Evolutionary conservation across 30 jellyfish, hydroid and myxozoan species (phyloP).

Genomic region (Aurelia sp.): DNA sequence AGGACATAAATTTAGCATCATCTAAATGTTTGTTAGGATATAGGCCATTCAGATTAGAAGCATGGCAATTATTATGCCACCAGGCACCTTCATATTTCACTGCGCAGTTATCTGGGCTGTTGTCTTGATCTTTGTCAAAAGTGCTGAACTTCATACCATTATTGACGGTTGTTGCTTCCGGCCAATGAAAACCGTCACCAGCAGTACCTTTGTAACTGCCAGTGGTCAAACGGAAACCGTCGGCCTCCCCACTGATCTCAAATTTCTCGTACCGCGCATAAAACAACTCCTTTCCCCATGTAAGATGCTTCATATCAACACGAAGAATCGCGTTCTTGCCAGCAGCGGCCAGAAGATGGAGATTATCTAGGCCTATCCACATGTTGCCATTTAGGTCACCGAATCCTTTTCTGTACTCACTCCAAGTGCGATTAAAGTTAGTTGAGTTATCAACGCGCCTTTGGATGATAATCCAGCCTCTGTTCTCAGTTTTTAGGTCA

Average conservation of each 20-base stretch:
- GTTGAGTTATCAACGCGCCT: conserved; percentile 41
- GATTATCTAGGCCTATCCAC: conserved; percentile 46
- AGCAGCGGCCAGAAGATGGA: conserved; percentile 16
- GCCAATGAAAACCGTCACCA: conserved; percentile 5
- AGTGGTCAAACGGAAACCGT: conserved; percentile 8
- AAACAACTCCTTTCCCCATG: not conserved
- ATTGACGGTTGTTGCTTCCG: not conserved
- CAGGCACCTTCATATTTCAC: conserved; percentile 17
- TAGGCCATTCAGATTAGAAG: conserved; percentile 32
- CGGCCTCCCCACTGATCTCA: conserved; percentile 20
- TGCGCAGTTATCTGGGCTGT: conserved; percentile 14
- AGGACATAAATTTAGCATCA: no score
- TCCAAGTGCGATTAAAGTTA: conserved; percentile 32
- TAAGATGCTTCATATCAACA: conserved; percentile 19
- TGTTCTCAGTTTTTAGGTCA: conserved; percentile 54
- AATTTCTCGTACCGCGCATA: conserved; percentile 31
- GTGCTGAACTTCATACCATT: conserved; percentile 29
- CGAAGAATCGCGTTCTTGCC: not conserved
- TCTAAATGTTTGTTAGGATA: not conserved
- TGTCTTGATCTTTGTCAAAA: conserved; percentile 33
- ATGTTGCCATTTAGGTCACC: conserved; percentile 45
- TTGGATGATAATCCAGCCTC: conserved; percentile 19
- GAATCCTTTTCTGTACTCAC: conserved; percentile 13
- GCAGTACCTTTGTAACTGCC: conserved; percentile 25
- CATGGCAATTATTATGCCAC: conserved; percentile 25